Conservation (phyloP, 2,113 vertebrate species). For the Onychostoma macrolepis region DNA sequence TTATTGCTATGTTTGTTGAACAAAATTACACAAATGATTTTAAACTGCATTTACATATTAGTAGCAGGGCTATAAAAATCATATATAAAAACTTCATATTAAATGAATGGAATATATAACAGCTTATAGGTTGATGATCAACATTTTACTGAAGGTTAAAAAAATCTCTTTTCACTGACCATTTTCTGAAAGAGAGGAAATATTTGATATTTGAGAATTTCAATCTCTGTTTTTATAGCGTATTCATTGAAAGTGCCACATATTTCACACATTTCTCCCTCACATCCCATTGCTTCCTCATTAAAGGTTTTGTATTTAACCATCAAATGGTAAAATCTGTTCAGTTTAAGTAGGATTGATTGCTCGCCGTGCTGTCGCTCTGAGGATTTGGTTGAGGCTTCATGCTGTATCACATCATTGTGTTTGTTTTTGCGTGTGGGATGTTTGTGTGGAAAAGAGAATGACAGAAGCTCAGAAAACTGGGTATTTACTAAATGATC, state of each 20-base stretch:
- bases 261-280: not conserved
- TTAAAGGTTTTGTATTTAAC: slow-evolving; percentile 1
- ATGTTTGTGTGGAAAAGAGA: slow-evolving; percentile 35
- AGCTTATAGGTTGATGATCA: not conserved
- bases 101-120: not conserved
- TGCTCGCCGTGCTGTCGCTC: not conserved
- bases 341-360: not conserved
- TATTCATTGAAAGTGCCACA: not conserved
- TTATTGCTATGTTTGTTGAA: not conserved
- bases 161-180: not conserved
- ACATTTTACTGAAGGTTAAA: no score
- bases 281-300: not conserved
- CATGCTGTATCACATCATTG: slow-evolving; percentile 30
- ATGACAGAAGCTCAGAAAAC: slow-evolving; percentile 44
- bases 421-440: slow-evolving; percentile 40
- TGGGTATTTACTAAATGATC: slow-evolving; percentile 29
- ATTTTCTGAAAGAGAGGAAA: no score
- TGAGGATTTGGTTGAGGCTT: not conserved
- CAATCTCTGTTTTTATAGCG: not conserved
- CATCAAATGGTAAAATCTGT: not conserved
- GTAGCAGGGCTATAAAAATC: not conserved
- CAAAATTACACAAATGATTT: not conserved
- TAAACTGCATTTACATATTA: not conserved
- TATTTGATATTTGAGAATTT: not conserved
- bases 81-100: not conserved